Conservation (phyloP, 37 sponge, comb jelly and placozoan species). For the Sycon ciliatum region DNA sequence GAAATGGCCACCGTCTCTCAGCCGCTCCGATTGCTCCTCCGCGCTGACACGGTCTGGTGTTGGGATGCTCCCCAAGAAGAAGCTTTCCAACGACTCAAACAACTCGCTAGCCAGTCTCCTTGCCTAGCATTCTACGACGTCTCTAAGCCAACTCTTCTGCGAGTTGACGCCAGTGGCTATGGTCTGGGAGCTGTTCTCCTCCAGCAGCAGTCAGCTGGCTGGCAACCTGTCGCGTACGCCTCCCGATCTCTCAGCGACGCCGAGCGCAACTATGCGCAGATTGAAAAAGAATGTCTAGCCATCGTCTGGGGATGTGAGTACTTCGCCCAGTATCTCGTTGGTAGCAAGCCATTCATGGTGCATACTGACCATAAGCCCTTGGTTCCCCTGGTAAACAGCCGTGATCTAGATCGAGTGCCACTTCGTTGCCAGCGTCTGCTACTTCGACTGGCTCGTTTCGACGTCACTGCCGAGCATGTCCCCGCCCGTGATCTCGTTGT, state of each 20-base stretch:
- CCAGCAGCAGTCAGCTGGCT: too few species aligned
- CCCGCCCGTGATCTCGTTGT: slow-evolving; percentile 33
- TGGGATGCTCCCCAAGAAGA: slow-evolving; percentile 32
- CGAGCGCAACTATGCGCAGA: slow-evolving; percentile 32
- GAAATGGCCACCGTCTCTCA: slow-evolving; percentile 10
- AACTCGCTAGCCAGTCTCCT: too few species aligned
- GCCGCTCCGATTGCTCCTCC: slow-evolving; percentile 30
- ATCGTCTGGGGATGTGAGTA: slow-evolving; percentile 31
- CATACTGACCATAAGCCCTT: slow-evolving; percentile 52
- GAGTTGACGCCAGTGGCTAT: too few species aligned
- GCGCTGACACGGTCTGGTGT: slow-evolving; percentile 9
- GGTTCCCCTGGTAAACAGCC: slow-evolving; percentile 34
- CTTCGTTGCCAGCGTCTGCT: slow-evolving; percentile 31
- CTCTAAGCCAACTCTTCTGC: too few species aligned
- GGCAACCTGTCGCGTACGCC: slow-evolving; percentile 38
- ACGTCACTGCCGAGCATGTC: slow-evolving; percentile 34
- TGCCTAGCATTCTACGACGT: too few species aligned
- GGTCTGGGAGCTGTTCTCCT: too few species aligned
- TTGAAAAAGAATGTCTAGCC: slow-evolving; percentile 40
- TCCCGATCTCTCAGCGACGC: slow-evolving; percentile 30
- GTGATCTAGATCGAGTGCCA: slow-evolving; percentile 35
- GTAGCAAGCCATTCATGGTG: slow-evolving; percentile 20
- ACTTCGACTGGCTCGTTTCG: slow-evolving; percentile 34
- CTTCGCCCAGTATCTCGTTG: slow-evolving; percentile 23
- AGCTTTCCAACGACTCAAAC: slow-evolving; percentile 33